Conservation (phyloP, 53 echinoderm and acorn worm genomes). For the Paelopatides confundens region DNA sequence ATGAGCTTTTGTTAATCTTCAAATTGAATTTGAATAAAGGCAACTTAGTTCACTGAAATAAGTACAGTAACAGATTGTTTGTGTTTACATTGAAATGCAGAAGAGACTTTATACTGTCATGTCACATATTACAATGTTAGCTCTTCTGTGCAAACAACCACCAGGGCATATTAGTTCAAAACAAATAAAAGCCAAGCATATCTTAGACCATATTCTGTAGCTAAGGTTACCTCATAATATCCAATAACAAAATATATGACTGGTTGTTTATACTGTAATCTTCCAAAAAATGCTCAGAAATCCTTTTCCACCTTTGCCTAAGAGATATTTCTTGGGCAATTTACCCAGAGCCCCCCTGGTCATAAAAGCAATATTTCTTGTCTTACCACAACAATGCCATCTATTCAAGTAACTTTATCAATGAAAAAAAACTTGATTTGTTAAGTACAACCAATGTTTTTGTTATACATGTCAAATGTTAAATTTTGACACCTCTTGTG, state of each 20-base stretch:
- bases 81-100: too few relatives aligned
- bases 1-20: too few relatives aligned
- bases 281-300: too few relatives aligned
- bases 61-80: too few relatives aligned
- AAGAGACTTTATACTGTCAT: too few relatives aligned
- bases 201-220: not conserved
- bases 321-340: not conserved
- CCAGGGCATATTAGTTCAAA: not conserved
- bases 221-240: not conserved
- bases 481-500: not conserved
- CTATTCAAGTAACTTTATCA: not conserved
- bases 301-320: too few relatives aligned
- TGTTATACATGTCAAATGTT: not conserved
- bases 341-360: not conserved
- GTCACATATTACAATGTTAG: too few relatives aligned
- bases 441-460: not conserved
- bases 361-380: not conserved
- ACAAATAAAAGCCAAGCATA: not conserved
- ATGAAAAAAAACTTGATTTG: not conserved
- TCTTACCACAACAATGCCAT: conserved; percentile 1
- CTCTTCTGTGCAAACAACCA: too few relatives aligned
- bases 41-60: too few relatives aligned
- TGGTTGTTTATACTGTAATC: too few relatives aligned
- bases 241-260: not conserved
- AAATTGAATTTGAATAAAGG: too few relatives aligned